phyloP scores from a whole-genome alignment of 2,888 invertebrate species.

The Ornithoptera alexandrae region DNA sequence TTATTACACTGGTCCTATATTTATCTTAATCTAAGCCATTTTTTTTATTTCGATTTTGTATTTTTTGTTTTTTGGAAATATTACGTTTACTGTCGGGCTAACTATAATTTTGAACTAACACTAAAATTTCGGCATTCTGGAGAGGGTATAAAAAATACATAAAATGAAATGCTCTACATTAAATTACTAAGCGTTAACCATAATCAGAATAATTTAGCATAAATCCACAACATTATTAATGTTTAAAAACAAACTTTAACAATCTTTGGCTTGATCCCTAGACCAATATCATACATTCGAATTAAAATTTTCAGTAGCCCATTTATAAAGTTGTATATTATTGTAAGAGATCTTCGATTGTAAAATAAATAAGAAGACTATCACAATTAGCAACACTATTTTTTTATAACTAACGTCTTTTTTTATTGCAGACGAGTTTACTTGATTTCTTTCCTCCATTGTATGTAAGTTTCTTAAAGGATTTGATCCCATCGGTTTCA shows the following conservation, averaged over 20 bases:
- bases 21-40: constrained; percentile 64
- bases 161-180: constrained; percentile 64
- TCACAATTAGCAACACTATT: constrained; percentile 79
- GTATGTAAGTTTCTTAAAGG: constrained; percentile 79
- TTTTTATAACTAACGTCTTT: constrained; percentile 72
- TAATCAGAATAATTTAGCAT: constrained; percentile 77
- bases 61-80: constrained; percentile 63
- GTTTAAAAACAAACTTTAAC: constrained; percentile 82
- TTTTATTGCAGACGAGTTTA: constrained; percentile 67
- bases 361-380: constrained; percentile 77
- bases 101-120: constrained; percentile 66
- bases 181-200: constrained; percentile 69
- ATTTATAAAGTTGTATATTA: constrained; percentile 64
- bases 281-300: constrained; percentile 82
- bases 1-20: constrained; percentile 68
- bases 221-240: constrained; percentile 78
- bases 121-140: constrained; percentile 76
- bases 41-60: constrained; percentile 51
- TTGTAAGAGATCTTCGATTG: constrained; percentile 70
- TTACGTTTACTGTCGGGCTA: constrained; percentile 70
- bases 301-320: constrained; percentile 64
- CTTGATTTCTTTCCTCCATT: constrained; percentile 69
- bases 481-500: constrained; percentile 81
- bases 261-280: constrained; percentile 92
- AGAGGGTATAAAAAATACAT: constrained; percentile 72